phyloP scores from a whole-genome alignment of 2,113 vertebrate genomes.

The Eupsittula cactorum region DNA sequence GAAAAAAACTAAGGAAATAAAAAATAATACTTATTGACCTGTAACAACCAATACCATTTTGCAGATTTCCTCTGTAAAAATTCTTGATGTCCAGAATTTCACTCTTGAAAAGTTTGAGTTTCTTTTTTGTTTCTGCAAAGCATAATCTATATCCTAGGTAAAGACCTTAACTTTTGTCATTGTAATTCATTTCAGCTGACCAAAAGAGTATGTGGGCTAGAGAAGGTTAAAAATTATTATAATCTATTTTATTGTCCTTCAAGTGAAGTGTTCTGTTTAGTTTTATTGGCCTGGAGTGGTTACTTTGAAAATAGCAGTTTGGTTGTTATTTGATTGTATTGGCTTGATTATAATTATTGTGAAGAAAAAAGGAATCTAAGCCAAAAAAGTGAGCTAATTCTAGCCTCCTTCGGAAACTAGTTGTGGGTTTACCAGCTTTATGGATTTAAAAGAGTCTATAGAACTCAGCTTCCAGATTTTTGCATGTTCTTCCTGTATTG shows the following conservation, averaged over 20 bases:
- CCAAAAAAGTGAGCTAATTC: constrained; percentile 5
- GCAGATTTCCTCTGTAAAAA: neutral
- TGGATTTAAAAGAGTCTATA: constrained; percentile 9
- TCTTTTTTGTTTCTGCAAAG: neutral
- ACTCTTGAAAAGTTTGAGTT: neutral
- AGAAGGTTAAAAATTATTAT: neutral
- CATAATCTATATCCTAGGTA: neutral
- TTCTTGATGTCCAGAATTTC: neutral
- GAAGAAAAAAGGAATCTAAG: neutral
- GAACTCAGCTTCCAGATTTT: constrained; percentile 55
- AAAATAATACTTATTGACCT: neutral
- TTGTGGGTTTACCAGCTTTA: neutral
- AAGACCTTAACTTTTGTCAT: neutral
- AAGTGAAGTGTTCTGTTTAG: neutral
- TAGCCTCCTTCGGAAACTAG: constrained; percentile 33
- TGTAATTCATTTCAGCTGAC: neutral
- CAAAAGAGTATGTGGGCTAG: neutral
- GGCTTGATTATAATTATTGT: neutral
- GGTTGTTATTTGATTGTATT: neutral
- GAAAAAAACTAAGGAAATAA: neutral
- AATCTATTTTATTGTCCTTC: constrained; percentile 6
- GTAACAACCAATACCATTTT: neutral
- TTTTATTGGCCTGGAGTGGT: neutral
- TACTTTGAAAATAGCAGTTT: constrained; percentile 54
- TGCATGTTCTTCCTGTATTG: constrained; percentile 15